A percentile compares a stretch with the other conserved stretches of the same genome.
phyloP scores from a whole-genome alignment of 1,140 invertebrate genomes.

The Bombus polaris region DNA sequence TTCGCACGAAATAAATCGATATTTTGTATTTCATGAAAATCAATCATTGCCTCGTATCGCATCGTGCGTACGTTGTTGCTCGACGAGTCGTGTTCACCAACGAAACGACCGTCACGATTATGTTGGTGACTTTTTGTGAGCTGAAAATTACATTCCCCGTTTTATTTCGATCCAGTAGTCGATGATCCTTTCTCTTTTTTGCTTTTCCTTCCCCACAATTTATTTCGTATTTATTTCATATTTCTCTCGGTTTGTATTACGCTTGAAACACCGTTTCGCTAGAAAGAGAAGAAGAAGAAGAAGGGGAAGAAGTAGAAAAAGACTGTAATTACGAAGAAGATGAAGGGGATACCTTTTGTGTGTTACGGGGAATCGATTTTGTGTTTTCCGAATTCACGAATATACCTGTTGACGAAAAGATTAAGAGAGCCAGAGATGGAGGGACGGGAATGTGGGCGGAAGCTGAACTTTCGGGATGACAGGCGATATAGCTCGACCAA shows the following conservation, averaged over 20 bases:
- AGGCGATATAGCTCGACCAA: background rate
- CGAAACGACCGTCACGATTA: background rate
- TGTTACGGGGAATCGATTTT: background rate
- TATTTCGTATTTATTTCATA: background rate
- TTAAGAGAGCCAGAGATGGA: background rate
- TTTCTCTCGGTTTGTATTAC: background rate
- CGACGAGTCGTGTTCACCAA: background rate
- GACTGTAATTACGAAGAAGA: no score
- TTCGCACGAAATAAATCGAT: background rate
- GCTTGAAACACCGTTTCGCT: background rate
- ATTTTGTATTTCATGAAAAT: constrained; percentile 1
- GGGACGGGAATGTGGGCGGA: background rate
- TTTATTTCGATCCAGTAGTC: background rate
- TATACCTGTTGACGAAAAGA: background rate
- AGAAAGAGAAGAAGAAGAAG: background rate
- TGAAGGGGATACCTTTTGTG: background rate
- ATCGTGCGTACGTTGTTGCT: no score
- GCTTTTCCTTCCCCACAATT: background rate
- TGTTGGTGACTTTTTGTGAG: background rate
- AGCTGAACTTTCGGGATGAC: background rate
- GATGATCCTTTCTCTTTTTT: background rate
- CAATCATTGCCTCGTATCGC: background rate
- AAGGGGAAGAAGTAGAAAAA: background rate
- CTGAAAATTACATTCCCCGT: constrained; percentile 8
- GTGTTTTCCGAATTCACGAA: background rate